These are phyloP conservation scores for Formica aserva DNA, from an alignment of 2,888 invertebrate species.

Conservation along the genomic window DNA sequence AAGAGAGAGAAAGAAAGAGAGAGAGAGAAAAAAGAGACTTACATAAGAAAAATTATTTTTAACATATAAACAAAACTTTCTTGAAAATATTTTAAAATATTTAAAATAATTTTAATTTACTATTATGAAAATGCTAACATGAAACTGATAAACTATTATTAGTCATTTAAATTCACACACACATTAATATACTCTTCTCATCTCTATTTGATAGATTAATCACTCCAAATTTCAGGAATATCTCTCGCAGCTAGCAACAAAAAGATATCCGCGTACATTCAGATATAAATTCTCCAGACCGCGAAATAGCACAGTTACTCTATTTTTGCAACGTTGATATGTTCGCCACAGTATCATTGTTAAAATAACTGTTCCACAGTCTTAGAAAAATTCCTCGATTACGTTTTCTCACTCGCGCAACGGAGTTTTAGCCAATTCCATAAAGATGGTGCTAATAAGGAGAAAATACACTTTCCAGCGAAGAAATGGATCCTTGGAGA, in stretches of 20 bases:
- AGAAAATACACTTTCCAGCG: constrained; percentile 36
- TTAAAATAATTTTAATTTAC: not conserved
- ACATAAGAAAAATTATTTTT: not conserved
- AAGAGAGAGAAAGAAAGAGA: too few relatives aligned
- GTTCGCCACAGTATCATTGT: constrained; percentile 6
- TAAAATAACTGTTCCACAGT: constrained; percentile 14
- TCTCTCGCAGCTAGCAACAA: not conserved
- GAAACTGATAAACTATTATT: not conserved
- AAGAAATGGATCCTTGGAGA: constrained; percentile 30
- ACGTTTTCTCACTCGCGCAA: constrained; percentile 25
- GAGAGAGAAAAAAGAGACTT: not conserved
- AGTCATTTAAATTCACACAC: not conserved
- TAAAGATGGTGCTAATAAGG: constrained; percentile 7
- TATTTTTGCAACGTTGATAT: not conserved
- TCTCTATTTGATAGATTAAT: not conserved
- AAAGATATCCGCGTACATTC: not conserved
- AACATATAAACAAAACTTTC: not conserved
- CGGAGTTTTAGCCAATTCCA: constrained; percentile 21
- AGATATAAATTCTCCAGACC: not conserved
- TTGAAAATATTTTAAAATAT: not conserved
- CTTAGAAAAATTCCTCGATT: constrained; percentile 13
- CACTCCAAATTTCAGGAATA: not conserved
- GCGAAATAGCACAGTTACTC: not conserved
- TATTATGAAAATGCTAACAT: not conserved
- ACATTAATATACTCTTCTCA: not conserved